phyloP scores from a whole-genome alignment of 1,140 invertebrate species.

The Pogonomyrmex californicus region DNA sequence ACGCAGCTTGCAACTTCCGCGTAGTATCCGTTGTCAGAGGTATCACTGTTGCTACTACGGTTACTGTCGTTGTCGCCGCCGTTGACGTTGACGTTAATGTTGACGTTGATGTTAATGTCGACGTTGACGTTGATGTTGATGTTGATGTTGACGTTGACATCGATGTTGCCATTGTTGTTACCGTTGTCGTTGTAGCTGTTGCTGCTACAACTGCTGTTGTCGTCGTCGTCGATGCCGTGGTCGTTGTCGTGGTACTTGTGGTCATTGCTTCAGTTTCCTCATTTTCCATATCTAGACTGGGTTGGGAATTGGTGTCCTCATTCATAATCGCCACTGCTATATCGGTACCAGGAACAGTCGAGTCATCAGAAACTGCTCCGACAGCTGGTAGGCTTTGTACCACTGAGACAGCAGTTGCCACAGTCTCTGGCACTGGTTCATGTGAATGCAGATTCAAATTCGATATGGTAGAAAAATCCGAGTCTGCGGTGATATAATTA shows the following conservation, averaged over 20 bases:
- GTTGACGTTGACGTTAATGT: not conserved
- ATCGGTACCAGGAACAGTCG: conserved; percentile 73
- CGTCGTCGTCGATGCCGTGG: not conserved
- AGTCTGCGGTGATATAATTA: conserved; percentile 73
- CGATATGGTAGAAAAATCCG: conserved; percentile 74
- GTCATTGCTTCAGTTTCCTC: conserved; percentile 76
- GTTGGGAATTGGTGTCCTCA: conserved; percentile 85
- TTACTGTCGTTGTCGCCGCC: conserved; percentile 39
- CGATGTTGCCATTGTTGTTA: not conserved
- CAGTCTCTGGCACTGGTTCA: not conserved
- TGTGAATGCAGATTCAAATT: conserved; percentile 70
- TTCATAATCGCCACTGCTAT: conserved; percentile 85
- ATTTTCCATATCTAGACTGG: conserved; percentile 82
- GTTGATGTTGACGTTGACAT: not conserved
- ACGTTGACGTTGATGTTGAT: not conserved
- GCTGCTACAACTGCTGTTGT: not conserved
- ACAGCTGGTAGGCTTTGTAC: conserved; percentile 71
- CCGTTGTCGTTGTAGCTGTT: not conserved
- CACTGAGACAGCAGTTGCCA: not conserved
- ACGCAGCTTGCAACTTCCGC: conserved; percentile 84
- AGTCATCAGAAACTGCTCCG: conserved; percentile 69
- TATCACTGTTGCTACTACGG: conserved; percentile 43
- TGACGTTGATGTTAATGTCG: not conserved
- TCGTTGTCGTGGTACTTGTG: not conserved
- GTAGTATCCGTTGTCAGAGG: conserved; percentile 68